phyloP scores from a whole-genome alignment of 2,888 invertebrate species.

The Lingula anatina region DNA sequence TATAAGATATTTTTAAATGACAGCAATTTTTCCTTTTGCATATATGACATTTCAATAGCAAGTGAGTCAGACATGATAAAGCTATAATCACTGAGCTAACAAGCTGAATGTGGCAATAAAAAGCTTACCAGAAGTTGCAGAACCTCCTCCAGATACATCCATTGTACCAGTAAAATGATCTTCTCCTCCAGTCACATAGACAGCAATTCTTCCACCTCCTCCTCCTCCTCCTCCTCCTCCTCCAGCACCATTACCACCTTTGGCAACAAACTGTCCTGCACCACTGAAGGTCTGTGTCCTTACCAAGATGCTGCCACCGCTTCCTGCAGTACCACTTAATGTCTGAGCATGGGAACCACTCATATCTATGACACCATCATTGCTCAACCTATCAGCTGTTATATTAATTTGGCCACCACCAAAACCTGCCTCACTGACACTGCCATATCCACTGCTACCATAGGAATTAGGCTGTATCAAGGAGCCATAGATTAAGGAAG shows the following conservation, averaged over 20 bases:
- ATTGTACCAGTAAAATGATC: background rate
- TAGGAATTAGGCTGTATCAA: conserved; percentile 18
- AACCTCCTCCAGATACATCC: too few relatives aligned
- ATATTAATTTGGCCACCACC: conserved; percentile 27
- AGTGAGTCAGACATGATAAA: too few relatives aligned
- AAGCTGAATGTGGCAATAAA: too few relatives aligned
- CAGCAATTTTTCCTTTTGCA: too few relatives aligned
- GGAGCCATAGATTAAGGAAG: conserved; percentile 18
- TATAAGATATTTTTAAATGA: too few relatives aligned
- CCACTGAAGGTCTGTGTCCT: conserved; percentile 4
- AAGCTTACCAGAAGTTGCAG: too few relatives aligned
- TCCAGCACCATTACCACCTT: conserved; percentile 3
- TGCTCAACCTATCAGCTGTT: conserved; percentile 5
- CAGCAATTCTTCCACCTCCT: conserved; percentile 21
- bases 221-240: conserved; percentile 23
- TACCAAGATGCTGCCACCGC: conserved; percentile 23
- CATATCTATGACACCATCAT: conserved; percentile 23
- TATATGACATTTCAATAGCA: too few relatives aligned
- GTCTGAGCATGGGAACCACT: conserved; percentile 16
- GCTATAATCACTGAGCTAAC: too few relatives aligned
- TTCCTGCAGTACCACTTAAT: conserved; percentile 24
- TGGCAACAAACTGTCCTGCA: background rate
- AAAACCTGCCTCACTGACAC: conserved; percentile 10
- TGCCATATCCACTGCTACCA: conserved; percentile 26
- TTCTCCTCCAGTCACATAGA: conserved; percentile 3